Evolutionary conservation across 2,113 vertebrate genomes (phyloP).

Genomic region (Copsychus sechellarum): DNA sequence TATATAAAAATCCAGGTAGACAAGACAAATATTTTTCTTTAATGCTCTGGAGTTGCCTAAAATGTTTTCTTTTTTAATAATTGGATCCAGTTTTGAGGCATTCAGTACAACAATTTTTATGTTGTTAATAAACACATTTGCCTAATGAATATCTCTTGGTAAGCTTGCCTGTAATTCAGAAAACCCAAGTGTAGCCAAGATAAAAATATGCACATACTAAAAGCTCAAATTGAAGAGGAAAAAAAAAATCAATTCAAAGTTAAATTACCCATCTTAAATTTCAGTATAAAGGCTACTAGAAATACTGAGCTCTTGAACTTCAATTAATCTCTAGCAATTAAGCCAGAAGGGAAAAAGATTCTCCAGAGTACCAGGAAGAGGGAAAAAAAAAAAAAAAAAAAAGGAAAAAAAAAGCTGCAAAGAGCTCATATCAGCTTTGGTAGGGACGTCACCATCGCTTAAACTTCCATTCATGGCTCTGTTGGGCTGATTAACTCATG

Average conservation of each 20-base stretch:
- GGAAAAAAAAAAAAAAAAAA: not conserved
- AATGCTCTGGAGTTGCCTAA: not conserved
- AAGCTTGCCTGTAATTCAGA: conserved; percentile 24
- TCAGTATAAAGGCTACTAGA: conserved; percentile 49
- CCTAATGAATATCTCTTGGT: conserved; percentile 27
- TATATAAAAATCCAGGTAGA: not conserved
- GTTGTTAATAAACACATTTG: conserved; percentile 46
- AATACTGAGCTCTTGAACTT: conserved; percentile 55
- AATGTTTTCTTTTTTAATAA: not conserved
- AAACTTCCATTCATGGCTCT: not conserved
- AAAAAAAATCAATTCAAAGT: conserved; percentile 51
- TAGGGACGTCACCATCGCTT: not conserved
- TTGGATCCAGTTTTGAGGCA: not conserved
- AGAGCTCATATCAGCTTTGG: not conserved
- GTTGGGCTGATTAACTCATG: conserved; percentile 27
- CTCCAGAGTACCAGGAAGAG: not conserved
- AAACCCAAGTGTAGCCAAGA: not conserved
- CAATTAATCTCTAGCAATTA: conserved; percentile 62
- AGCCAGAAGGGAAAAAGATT: conserved; percentile 44
- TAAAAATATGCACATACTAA: conserved; percentile 38
- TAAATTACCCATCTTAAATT: conserved; percentile 65
- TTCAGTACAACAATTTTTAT: not conserved
- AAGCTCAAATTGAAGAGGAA: conserved; percentile 10
- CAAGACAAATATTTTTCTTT: not conserved
- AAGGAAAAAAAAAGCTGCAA: not conserved